Conservation (phyloP, 2,888 invertebrate species). For the Eilema depressum region DNA sequence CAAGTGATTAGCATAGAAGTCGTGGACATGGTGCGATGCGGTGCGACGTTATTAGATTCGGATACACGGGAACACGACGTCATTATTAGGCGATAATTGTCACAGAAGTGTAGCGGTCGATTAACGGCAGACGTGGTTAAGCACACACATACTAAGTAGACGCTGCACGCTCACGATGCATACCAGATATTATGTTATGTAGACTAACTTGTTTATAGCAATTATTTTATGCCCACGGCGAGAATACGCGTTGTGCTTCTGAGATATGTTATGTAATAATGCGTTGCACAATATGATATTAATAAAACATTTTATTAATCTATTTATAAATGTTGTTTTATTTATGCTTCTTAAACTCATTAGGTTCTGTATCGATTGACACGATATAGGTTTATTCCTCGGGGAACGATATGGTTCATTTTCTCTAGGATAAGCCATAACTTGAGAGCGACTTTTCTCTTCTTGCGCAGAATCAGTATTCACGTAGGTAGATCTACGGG, state of each 20-base stretch:
- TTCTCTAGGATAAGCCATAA: too few relatives aligned
- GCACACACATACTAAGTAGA: constrained; percentile 72
- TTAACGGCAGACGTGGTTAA: constrained; percentile 76
- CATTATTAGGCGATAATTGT: constrained; percentile 84
- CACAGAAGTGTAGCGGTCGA: constrained; percentile 80
- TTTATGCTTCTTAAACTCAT: too few relatives aligned
- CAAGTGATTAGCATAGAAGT: constrained; percentile 82
- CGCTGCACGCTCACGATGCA: constrained; percentile 56
- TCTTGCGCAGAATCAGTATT: not conserved
- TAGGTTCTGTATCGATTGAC: too few relatives aligned
- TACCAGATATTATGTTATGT: constrained; percentile 48
- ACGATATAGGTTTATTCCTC: too few relatives aligned
- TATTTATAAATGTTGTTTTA: too few relatives aligned
- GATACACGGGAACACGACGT: constrained; percentile 74
- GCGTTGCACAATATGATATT: constrained; percentile 8
- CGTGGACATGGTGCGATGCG: constrained; percentile 66
- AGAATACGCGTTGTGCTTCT: not conserved
- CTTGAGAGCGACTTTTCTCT: too few relatives aligned
- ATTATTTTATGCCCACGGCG: constrained; percentile 36
- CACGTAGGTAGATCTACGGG: not conserved
- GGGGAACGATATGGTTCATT: too few relatives aligned
- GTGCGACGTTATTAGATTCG: constrained; percentile 79
- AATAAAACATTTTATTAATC: not conserved
- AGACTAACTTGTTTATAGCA: constrained; percentile 41
- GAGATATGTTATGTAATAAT: constrained; percentile 8